Conservation (phyloP, 2,888 invertebrate genomes). For the Lithophane socia region DNA sequence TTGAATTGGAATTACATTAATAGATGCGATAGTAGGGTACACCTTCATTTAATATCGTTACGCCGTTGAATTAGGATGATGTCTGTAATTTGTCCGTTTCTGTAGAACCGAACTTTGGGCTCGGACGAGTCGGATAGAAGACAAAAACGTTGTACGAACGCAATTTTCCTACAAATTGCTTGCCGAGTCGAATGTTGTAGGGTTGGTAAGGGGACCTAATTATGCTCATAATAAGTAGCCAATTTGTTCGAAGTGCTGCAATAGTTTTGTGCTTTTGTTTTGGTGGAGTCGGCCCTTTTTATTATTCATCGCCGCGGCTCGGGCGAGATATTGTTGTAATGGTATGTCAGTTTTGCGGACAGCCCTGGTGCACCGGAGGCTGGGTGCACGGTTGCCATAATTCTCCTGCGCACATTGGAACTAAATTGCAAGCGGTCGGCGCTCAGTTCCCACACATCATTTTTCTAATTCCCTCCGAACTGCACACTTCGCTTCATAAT, state of each 20-base stretch:
- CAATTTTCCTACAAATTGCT: constrained; percentile 81
- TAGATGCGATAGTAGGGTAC: constrained; percentile 84
- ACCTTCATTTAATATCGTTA: constrained; percentile 90
- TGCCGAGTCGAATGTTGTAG: constrained; percentile 62
- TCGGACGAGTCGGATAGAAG: constrained; percentile 65
- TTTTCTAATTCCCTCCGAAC: constrained; percentile 84
- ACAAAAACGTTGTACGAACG: constrained; percentile 74
- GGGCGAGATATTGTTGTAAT: constrained; percentile 11
- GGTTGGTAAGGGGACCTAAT: constrained; percentile 65
- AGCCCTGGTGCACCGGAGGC: constrained; percentile 78
- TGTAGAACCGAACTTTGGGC: constrained; percentile 54
- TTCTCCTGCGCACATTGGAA: constrained; percentile 83
- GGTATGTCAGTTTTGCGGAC: constrained; percentile 49
- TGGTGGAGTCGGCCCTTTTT: constrained; percentile 9
- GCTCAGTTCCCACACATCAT: constrained; percentile 87
- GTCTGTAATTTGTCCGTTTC: constrained; percentile 83
- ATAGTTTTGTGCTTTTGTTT: constrained; percentile 58
- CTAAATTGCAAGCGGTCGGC: constrained; percentile 82
- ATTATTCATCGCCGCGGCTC: constrained; percentile 1
- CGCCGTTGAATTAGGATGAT: constrained; percentile 85
- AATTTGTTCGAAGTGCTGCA: constrained; percentile 44
- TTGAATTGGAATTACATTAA: constrained; percentile 88
- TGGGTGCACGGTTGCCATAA: constrained; percentile 84
- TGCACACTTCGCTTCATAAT: constrained; percentile 78
- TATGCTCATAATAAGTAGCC: constrained; percentile 49